Evolutionary conservation across 2,113 vertebrate genomes (phyloP).

Genomic region (Corythaeola cristata): DNA sequence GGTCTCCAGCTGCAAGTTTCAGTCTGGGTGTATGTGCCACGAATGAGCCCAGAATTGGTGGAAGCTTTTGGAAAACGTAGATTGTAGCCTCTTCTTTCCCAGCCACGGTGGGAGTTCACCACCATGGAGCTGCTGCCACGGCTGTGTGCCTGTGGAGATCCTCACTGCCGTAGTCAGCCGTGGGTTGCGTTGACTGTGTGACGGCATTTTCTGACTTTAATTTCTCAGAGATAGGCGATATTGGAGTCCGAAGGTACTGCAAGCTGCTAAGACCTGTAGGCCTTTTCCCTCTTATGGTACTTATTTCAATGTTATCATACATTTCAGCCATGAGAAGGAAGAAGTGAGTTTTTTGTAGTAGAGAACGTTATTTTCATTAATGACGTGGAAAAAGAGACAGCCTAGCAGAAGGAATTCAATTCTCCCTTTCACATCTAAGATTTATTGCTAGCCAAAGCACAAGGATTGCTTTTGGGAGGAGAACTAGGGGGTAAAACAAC

Average conservation of each 20-base stretch:
- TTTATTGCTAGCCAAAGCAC: background rate
- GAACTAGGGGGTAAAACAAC: background rate
- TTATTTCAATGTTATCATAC: background rate
- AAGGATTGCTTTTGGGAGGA: background rate
- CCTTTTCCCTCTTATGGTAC: background rate
- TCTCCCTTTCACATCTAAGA: background rate
- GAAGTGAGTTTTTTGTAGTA: background rate
- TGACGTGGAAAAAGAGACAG: background rate
- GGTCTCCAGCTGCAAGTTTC: background rate
- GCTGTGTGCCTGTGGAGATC: background rate
- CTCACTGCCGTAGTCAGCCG: background rate
- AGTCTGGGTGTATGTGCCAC: background rate
- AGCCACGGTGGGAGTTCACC: background rate
- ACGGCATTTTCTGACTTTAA: background rate
- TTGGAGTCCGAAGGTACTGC: background rate
- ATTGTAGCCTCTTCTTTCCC: background rate
- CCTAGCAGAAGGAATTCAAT: background rate
- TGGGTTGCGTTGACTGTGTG: fast-evolving
- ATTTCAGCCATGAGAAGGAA: background rate
- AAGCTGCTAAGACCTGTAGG: background rate
- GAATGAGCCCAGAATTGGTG: fast-evolving
- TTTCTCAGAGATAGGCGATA: background rate
- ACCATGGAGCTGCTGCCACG: background rate
- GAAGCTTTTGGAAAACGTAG: background rate
- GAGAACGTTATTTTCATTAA: background rate